Evolutionary conservation across 2,888 invertebrate genomes (phyloP), one percentile per base, ranked within the genome.

Genomic region (Clusia tigrina): DNA sequence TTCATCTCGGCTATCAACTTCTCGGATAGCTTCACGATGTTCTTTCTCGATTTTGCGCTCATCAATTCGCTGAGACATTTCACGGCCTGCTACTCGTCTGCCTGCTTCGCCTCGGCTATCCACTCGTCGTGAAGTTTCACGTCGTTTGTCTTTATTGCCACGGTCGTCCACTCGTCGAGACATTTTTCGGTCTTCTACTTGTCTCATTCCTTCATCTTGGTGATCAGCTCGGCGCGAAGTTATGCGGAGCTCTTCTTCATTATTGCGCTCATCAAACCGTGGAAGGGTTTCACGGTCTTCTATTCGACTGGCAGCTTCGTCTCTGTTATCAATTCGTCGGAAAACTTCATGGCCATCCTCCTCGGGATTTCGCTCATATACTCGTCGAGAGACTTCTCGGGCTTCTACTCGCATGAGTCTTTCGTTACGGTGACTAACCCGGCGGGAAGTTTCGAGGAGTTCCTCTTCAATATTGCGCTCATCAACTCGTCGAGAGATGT

Each of bases 391-490:
- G 53, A 5, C 24, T 9, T 15, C 56, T 10, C 12, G 54, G 6
- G 12, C 18, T 25, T 32, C 24, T 18, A 52, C 48, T 37, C 18
- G 53, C 5, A 54, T 37, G n/a, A 10, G 23, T n/a, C 25, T 54
- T 23, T 26, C 42, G 15, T 20, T 23, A 9, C 58, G 63, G 10
- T 52, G 22, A 17, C 54, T 38, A 38, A 38, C 22, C 6, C 48
- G 38, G 18, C 42, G 42, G 1, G 26, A 10, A 18, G n/a, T 10
- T 17, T 55, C 53, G 2, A 18, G 25, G 25, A 38, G 32, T 22
- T 63, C 51, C 10, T 46, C 15, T 18, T n/a, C n/a, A n/a, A n/a
- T n/a, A n/a, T n/a, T n/a, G n/a, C 58, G 48, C 12, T 26, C 24
- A 26, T 55, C 53, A 12, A 9, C 25, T 12, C n/a, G 15, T 25